A percentile compares a stretch with the other conserved stretches of the same genome.
Conservation (phyloP, 2,113 vertebrate genomes). For the Nothocercus julius region DNA sequence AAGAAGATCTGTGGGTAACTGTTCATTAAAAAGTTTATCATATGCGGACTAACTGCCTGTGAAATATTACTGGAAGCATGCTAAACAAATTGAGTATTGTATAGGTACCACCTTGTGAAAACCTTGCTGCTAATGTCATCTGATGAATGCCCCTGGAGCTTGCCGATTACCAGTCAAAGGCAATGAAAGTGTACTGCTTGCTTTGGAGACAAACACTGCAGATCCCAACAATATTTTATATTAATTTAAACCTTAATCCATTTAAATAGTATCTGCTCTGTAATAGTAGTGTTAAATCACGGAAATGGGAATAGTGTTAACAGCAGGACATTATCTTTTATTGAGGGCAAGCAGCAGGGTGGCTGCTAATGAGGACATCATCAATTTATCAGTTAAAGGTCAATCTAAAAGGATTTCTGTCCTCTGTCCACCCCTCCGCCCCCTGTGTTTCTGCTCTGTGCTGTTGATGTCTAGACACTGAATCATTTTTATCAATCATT, state of each 20-base stretch:
- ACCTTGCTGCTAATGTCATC: background rate
- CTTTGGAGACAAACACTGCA: slow-evolving; percentile 36
- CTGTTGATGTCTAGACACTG: slow-evolving; percentile 9
- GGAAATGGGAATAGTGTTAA: slow-evolving; percentile 71
- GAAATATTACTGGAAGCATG: background rate
- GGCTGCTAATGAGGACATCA: slow-evolving; percentile 81
- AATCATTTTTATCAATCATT: slow-evolving; percentile 33
- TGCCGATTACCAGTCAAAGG: background rate
- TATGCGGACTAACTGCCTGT: background rate
- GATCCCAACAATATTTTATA: slow-evolving; percentile 63
- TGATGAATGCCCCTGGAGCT: background rate
- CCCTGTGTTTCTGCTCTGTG: background rate
- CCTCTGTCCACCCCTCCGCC: background rate
- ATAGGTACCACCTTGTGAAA: background rate
- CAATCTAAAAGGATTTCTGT: slow-evolving; percentile 72
- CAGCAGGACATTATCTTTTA: slow-evolving; percentile 81
- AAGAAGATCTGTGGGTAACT: background rate
- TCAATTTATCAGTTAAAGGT: slow-evolving; percentile 80
- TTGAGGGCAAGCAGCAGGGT: slow-evolving; percentile 79
- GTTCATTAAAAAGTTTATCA: background rate
- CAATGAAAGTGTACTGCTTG: background rate
- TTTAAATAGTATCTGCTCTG: slow-evolving; percentile 71
- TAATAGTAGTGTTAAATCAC: slow-evolving; percentile 76
- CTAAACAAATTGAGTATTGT: background rate
- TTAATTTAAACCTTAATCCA: slow-evolving; percentile 68